phyloP scores from a whole-genome alignment of 2,113 vertebrate species.

The Callopanchax toddi region DNA sequence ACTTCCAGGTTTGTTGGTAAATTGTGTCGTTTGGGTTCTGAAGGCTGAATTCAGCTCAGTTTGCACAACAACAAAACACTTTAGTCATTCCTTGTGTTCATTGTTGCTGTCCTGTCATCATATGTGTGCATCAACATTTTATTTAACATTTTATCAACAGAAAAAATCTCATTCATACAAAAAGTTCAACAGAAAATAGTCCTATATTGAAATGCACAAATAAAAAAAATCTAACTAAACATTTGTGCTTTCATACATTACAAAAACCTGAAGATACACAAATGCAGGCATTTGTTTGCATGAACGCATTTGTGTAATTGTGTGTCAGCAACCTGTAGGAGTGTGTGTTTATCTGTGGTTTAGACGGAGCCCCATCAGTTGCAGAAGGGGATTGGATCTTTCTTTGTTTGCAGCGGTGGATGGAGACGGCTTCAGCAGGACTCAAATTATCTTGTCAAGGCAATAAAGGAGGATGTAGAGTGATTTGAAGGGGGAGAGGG shows the following conservation, averaged over 20 bases:
- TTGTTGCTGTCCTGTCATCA: conserved; percentile 12
- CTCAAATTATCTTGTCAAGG: conserved; percentile 83
- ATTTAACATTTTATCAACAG: not conserved
- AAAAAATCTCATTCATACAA: conserved; percentile 11
- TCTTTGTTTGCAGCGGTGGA: conserved; percentile 75
- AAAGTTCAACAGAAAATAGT: conserved; percentile 35
- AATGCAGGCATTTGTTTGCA: conserved; percentile 10
- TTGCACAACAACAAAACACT: not conserved
- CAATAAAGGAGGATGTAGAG: conserved; percentile 61
- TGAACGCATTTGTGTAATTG: conserved; percentile 2
- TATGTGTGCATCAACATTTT: conserved; percentile 1
- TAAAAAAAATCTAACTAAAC: conserved; percentile 7
- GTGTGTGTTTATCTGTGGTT: conserved; percentile 52
- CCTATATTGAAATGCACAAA: conserved; percentile 27
- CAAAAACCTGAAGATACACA: conserved; percentile 39
- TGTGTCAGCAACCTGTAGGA: conserved; percentile 29
- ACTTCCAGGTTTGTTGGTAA: not conserved
- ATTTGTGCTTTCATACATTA: conserved; percentile 22
- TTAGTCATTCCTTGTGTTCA: conserved; percentile 5
- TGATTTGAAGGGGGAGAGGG: not conserved
- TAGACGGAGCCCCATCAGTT: conserved; percentile 63
- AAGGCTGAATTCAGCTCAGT: conserved; percentile 11
- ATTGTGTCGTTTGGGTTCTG: not conserved
- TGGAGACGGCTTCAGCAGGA: conserved; percentile 69
- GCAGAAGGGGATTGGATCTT: conserved; percentile 67